Percentiles rank a stretch among this genome's conserved stretches.
These are phyloP conservation scores for Leptura quadrifasciata DNA, from an alignment of 2,888 invertebrate species.

Conservation along the genomic window DNA sequence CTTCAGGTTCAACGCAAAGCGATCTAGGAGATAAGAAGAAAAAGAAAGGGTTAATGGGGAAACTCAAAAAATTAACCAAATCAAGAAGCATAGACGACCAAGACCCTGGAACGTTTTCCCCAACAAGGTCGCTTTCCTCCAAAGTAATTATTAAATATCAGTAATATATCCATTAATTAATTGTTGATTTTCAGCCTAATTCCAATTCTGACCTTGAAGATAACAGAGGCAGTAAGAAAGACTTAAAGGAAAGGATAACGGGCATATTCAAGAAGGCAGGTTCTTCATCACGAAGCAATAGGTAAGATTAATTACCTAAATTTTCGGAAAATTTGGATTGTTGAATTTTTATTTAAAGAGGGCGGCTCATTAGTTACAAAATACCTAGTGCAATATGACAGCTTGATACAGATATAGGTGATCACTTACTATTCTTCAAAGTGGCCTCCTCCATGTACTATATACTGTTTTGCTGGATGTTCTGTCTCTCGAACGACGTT, in stretches of 20 bases:
- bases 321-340: neutral
- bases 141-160: constrained; percentile 70
- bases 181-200: constrained; percentile 75
- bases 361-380: too few relatives aligned
- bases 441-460: too few relatives aligned
- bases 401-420: too few relatives aligned
- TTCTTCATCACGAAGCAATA: constrained; percentile 81
- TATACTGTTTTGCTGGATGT: too few relatives aligned
- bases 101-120: constrained; percentile 70
- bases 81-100: constrained; percentile 88
- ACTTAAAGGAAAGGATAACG: constrained; percentile 86
- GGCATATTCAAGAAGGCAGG: constrained; percentile 87
- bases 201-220: constrained; percentile 85
- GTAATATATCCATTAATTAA: constrained; percentile 1
- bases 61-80: constrained; percentile 89
- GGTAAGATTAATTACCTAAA: constrained; percentile 71
- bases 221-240: constrained; percentile 80
- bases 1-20: constrained; percentile 90
- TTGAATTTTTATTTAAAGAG: too few relatives aligned
- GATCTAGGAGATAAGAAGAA: constrained; percentile 85
- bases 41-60: constrained; percentile 87
- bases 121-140: constrained; percentile 73
- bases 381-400: too few relatives aligned
- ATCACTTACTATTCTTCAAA: too few relatives aligned
- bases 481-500: too few relatives aligned